Conservation (phyloP, 92 coral and sea anemone species). For the Zoanthus sansibaricus region DNA sequence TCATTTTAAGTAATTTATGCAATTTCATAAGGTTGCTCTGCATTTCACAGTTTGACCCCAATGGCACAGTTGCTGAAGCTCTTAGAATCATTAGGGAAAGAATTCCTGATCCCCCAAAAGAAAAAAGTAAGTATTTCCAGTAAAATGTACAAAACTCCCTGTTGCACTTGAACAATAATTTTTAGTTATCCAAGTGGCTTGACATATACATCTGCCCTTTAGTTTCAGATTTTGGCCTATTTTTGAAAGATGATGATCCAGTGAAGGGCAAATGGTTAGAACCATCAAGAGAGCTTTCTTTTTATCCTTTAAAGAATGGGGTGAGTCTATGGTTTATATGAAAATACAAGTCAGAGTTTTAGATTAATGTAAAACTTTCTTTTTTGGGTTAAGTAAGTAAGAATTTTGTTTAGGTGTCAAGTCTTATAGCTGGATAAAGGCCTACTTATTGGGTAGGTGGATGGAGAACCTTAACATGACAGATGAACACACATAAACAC, state of each 20-base stretch:
- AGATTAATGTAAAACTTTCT: no score
- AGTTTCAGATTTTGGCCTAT: conserved; percentile 96
- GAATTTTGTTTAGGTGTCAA: no score
- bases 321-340: conserved; percentile 62
- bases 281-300: conserved; percentile 88
- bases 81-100: conserved; percentile 38
- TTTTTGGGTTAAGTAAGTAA: no score
- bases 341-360: not conserved
- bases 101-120: conserved; percentile 34
- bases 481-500: no score
- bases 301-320: conserved; percentile 93
- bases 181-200: no score
- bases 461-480: no score
- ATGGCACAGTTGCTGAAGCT: conserved; percentile 17
- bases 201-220: not conserved
- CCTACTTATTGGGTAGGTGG: no score
- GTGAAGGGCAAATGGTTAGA: conserved; percentile 96
- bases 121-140: conserved; percentile 21
- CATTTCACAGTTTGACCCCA: conserved; percentile 24
- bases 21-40: not conserved
- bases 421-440: no score
- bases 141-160: not conserved
- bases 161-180: no score
- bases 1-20: no score
- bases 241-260: conserved; percentile 89